phyloP scores from a whole-genome alignment of 2,113 vertebrate genomes.

The Blennius ocellaris region DNA sequence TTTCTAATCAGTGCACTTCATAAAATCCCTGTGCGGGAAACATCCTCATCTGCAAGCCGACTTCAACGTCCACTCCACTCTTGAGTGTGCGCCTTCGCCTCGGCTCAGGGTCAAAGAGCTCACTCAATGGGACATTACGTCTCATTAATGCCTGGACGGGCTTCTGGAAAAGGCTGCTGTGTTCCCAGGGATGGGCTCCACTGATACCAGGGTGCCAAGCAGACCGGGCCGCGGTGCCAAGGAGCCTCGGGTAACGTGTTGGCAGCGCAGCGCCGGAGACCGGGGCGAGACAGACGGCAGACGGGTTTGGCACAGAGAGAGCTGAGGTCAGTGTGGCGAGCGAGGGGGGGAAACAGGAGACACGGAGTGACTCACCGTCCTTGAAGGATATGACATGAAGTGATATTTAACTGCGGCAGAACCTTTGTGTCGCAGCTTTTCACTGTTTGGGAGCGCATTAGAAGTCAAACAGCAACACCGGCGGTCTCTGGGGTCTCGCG shows the following conservation, averaged over 20 bases:
- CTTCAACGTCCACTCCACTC: slow-evolving; percentile 24
- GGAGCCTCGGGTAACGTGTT: slow-evolving; percentile 62
- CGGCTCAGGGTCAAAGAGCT: slow-evolving; percentile 47
- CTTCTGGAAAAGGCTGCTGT: slow-evolving; percentile 59
- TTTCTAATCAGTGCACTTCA: slow-evolving; percentile 7
- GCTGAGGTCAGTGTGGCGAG: slow-evolving; percentile 44
- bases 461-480: slow-evolving; percentile 37
- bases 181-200: slow-evolving; percentile 61
- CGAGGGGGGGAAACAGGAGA: slow-evolving; percentile 48
- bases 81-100: no score
- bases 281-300: slow-evolving; percentile 65
- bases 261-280: slow-evolving; percentile 53
- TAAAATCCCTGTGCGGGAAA: slow-evolving; percentile 27
- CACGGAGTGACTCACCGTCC: slow-evolving; percentile 33
- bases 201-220: slow-evolving; percentile 69
- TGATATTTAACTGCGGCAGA: slow-evolving; percentile 36
- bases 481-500: slow-evolving; percentile 32
- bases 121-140: slow-evolving; percentile 53
- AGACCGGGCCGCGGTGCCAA: slow-evolving; percentile 62
- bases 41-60: slow-evolving; percentile 57
- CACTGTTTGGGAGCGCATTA: slow-evolving; percentile 44
- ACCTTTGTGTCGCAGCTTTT: slow-evolving; percentile 47
- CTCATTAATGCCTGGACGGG: slow-evolving; percentile 45
- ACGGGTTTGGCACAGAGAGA: slow-evolving; percentile 38
- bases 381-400: slow-evolving; percentile 27